phyloP scores from a whole-genome alignment of 2,888 invertebrate species.

The Ophion ellenae region DNA sequence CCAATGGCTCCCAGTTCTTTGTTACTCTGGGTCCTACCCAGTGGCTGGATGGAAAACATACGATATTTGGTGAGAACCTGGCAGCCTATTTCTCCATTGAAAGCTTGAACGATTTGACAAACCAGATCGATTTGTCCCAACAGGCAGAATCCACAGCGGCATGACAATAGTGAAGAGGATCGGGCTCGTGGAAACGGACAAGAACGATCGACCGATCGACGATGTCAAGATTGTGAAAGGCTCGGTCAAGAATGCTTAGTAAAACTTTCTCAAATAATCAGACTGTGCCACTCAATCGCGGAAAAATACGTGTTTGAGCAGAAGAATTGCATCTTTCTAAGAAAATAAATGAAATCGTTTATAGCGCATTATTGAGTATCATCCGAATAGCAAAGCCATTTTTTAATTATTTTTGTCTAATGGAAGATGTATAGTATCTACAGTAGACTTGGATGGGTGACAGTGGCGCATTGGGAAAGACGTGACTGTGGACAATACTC shows the following conservation, averaged over 20 bases:
- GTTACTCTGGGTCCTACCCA: conserved; percentile 98
- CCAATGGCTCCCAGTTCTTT: conserved; percentile 99
- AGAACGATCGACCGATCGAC: conserved; percentile 95
- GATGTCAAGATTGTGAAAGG: conserved; percentile 91
- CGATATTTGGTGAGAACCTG: conserved; percentile 91
- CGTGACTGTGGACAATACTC: no score
- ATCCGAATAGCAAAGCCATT: neutral
- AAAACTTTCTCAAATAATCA: neutral
- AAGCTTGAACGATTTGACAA: no score
- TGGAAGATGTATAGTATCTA: neutral
- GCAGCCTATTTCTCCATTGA: neutral
- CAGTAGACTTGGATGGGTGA: no score
- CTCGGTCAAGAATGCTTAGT: conserved; percentile 82
- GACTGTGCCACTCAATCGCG: neutral
- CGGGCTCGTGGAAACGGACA: conserved; percentile 97
- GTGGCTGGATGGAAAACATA: conserved; percentile 98
- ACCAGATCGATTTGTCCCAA: conserved; percentile 18
- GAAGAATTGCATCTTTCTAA: neutral
- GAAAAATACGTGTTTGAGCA: neutral
- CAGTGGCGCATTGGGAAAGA: no score
- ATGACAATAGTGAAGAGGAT: conserved; percentile 97
- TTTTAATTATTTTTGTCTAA: neutral
- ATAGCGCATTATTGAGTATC: neutral
- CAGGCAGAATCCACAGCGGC: conserved; percentile 91
- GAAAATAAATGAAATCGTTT: neutral